These are phyloP conservation scores for Dunckerocampus dactyliophorus DNA, from an alignment of 2,113 vertebrate species.

Conservation along the genomic window DNA sequence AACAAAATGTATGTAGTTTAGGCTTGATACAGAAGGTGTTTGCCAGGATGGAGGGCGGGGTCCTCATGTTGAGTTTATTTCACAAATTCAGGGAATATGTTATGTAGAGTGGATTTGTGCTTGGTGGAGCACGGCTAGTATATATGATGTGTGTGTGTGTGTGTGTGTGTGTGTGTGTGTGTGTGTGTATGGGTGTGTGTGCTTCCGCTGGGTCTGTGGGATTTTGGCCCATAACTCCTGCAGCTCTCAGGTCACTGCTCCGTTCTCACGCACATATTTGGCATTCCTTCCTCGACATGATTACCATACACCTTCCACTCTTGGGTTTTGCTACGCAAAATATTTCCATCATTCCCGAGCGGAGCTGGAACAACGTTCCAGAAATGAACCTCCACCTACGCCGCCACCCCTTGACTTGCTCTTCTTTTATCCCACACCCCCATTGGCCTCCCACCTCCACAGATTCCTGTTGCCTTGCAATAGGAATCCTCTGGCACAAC, in stretches of 20 bases:
- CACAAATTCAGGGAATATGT: constrained; percentile 57
- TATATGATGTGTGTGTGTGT: constrained; percentile 70
- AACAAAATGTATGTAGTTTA: no score
- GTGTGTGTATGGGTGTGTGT: constrained; percentile 73
- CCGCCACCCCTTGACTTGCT: constrained; percentile 42
- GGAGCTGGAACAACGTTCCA: constrained; percentile 65
- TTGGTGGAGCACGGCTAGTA: constrained; percentile 66
- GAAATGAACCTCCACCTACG: constrained; percentile 45
- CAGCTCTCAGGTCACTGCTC: constrained; percentile 77
- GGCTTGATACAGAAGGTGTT: constrained; percentile 19
- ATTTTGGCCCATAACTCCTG: constrained; percentile 78
- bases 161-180: constrained; percentile 64
- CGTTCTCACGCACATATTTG: constrained; percentile 79
- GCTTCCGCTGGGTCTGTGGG: constrained; percentile 79
- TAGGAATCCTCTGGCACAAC: constrained; percentile 60
- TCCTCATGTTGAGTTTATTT: constrained; percentile 50
- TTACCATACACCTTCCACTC: constrained; percentile 78
- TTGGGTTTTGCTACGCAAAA: constrained; percentile 72
- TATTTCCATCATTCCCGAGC: constrained; percentile 75
- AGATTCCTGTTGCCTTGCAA: constrained; percentile 62
- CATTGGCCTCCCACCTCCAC: constrained; percentile 27
- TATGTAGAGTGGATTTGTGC: constrained; percentile 55
- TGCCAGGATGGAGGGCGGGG: constrained; percentile 26
- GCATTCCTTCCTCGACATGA: constrained; percentile 77
- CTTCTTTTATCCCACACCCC: constrained; percentile 45